Evolutionary conservation across 2,797 vertebrate genomes (phyloP).

Genomic region (Lacerta bilineata): DNA sequence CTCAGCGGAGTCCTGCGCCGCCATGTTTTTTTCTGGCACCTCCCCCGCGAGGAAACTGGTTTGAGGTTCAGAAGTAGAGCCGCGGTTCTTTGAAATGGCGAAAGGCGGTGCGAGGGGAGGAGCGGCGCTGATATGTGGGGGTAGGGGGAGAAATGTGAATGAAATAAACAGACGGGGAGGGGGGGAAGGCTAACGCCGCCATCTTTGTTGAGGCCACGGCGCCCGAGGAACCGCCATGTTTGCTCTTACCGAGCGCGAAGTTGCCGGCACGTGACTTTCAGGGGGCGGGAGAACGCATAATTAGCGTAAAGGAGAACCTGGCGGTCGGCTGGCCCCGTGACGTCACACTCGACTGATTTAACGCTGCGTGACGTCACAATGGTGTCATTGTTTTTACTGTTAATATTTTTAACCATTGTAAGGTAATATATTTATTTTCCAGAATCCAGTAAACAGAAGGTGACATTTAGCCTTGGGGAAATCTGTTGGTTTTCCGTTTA

Average conservation of each 20-base stretch:
- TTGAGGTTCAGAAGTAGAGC: no score
- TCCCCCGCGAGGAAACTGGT: no score
- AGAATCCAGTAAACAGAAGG: background rate
- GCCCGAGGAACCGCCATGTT: background rate
- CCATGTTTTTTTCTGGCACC: conserved; percentile 8
- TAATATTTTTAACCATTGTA: background rate
- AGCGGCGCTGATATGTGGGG: background rate
- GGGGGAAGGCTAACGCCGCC: background rate
- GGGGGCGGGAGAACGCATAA: background rate
- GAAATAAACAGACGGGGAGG: no score
- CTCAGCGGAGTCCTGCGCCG: background rate
- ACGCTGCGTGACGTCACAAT: background rate
- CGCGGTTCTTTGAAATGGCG: no score
- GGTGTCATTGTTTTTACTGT: background rate
- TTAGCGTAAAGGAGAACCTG: no score
- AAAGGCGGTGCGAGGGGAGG: no score
- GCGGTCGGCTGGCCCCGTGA: background rate
- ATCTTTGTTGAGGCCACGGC: background rate
- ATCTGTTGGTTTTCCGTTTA: no score
- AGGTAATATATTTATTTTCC: background rate
- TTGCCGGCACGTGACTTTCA: background rate
- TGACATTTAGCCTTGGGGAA: no score
- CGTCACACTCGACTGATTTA: background rate
- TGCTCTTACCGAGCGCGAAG: background rate
- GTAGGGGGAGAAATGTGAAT: background rate